phyloP scores from a whole-genome alignment of 2,888 invertebrate genomes.

The Euplexia lucipara region DNA sequence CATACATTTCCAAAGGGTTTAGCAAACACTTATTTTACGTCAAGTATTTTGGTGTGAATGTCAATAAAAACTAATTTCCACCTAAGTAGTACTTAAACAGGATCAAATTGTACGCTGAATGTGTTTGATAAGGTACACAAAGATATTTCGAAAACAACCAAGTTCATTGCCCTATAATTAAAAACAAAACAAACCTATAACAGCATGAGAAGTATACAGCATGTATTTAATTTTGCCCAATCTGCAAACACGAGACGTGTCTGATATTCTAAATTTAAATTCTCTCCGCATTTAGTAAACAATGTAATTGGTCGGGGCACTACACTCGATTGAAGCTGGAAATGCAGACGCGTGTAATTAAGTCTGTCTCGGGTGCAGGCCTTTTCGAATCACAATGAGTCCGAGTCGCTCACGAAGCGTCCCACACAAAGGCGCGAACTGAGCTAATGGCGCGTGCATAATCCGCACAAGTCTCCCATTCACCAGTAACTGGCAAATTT shows the following conservation, averaged over 20 bases:
- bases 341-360: conserved; percentile 75
- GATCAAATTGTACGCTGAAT: conserved; percentile 39
- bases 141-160: conserved; percentile 5
- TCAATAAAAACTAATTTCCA: conserved; percentile 46
- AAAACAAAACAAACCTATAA: conserved; percentile 49
- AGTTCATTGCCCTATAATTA: conserved; percentile 47
- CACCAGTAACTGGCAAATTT: conserved; percentile 80
- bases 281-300: conserved; percentile 50
- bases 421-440: conserved; percentile 80
- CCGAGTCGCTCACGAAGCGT: conserved; percentile 66
- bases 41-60: conserved; percentile 32
- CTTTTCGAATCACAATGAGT: conserved; percentile 80
- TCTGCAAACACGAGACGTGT: conserved; percentile 41
- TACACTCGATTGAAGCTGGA: conserved; percentile 65
- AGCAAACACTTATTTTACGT: conserved; percentile 40
- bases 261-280: conserved; percentile 54
- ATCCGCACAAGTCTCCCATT: conserved; percentile 84
- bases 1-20: conserved; percentile 35
- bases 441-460: conserved; percentile 85
- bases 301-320: conserved; percentile 58
- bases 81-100: conserved; percentile 24
- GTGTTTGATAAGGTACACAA: conserved; percentile 44
- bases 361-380: conserved; percentile 73
- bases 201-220: conserved; percentile 20
- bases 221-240: conserved; percentile 49